Evolutionary conservation across 2,113 vertebrate species (phyloP), one percentile per base, ranked within the genome.

Genomic region (Hypocryptadius cinnamomeus): DNA sequence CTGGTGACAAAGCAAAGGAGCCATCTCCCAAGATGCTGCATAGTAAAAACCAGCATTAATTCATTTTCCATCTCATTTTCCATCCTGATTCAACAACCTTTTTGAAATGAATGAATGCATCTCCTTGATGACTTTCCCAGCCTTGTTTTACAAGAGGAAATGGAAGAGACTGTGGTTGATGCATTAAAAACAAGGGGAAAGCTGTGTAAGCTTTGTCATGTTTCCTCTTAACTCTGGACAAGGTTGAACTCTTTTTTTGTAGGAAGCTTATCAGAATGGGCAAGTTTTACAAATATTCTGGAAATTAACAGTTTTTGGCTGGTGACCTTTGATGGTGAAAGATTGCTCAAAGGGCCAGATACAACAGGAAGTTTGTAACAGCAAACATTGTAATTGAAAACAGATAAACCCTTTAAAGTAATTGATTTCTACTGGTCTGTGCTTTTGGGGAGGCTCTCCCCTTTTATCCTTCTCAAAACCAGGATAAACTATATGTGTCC

Each of bases 91-190:
- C 85, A 94, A 95, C 83, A 90, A 91, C 59, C 66, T 96, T 84
- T 96, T 95, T 93, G 87, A 93, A 97, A 96, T 96, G 74, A 97
- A 96, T 91, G 90, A 96, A 94, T 93, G 68, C 72, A 92, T 95
- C 92, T 95, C 91, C 89, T 54, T 96, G 88, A 98, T 98, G 94
- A 94, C 50, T 98, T 98, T 97, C 72, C 94, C 97, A 97, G 97
- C n/a, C 90, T 90, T 91, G 68, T 92, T 87, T 96, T 94, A 94
- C 42, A 94, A 94, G 65, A 94, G 95, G 94, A 96, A 96, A 96
- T 95, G 92, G 97, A 97, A 98, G 96, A 97, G 94, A 81, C 92
- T 94, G 87, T 93, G 92, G 89, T 81, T 91, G 72, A 61, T 51
- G 15, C 66, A 93, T 88, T 73, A 91, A 96, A 96, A 93, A 28